These are phyloP conservation scores for Illadopsis cleaveri DNA, from an alignment of 2,113 vertebrate species.

Conservation along the genomic window DNA sequence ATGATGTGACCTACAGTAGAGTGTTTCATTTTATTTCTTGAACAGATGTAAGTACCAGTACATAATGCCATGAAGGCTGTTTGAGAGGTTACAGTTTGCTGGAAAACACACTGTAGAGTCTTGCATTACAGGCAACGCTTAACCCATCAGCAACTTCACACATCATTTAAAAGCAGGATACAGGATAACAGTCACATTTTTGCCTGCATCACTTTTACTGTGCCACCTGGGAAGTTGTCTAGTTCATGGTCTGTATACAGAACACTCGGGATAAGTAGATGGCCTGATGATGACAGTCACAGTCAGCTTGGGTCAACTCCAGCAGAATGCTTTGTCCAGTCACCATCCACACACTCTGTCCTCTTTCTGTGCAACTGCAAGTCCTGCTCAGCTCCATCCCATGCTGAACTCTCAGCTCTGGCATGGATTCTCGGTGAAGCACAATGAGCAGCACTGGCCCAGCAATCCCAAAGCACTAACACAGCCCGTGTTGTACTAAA, in stretches of 20 bases:
- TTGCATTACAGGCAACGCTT: background rate
- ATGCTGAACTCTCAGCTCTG: accelerated
- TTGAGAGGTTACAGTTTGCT: background rate
- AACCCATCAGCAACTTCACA: accelerated
- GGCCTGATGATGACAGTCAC: background rate
- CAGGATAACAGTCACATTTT: accelerated
- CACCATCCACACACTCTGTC: accelerated
- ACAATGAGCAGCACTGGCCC: background rate
- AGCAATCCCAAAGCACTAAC: background rate
- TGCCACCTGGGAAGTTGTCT: background rate
- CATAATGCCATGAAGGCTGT: background rate
- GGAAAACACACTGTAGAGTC: background rate
- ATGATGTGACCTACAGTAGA: background rate
- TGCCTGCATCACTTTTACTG: background rate
- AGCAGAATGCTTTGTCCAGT: accelerated
- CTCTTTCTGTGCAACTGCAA: background rate
- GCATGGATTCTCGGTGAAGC: accelerated
- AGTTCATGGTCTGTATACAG: no score
- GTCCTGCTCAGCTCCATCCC: background rate
- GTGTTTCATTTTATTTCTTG: background rate
- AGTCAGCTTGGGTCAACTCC: accelerated
- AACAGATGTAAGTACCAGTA: background rate
- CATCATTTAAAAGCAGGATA: background rate
- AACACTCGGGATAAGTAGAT: accelerated
- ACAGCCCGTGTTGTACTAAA: accelerated